These are phyloP conservation scores for Serranochromis macrocephalus DNA, from an alignment of 2,113 vertebrate genomes.

Conservation along the genomic window DNA sequence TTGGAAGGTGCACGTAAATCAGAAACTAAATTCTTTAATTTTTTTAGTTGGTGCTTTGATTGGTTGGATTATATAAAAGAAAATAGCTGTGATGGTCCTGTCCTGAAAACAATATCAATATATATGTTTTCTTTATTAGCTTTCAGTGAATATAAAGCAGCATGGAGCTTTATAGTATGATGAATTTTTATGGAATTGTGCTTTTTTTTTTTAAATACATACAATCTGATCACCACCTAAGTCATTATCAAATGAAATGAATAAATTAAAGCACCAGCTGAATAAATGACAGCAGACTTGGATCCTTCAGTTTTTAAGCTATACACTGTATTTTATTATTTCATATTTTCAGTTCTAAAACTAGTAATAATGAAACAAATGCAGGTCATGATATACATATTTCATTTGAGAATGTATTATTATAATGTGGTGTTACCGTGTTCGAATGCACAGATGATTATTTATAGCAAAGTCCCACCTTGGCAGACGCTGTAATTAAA, in stretches of 20 bases:
- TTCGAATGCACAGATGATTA: slow-evolving; percentile 71
- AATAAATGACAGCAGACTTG: not conserved
- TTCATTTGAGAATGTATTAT: slow-evolving; percentile 23
- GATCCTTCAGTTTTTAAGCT: not conserved
- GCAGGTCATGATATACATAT: slow-evolving; percentile 8
- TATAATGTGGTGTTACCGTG: slow-evolving; percentile 38
- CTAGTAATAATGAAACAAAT: slow-evolving; percentile 16
- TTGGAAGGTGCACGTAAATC: not conserved
- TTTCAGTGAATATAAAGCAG: not conserved
- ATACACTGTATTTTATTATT: not conserved
- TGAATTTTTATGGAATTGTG: not conserved
- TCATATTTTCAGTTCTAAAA: not conserved
- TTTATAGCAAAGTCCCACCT: slow-evolving; percentile 67
- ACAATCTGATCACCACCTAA: slow-evolving; percentile 8
- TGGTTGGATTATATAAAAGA: not conserved
- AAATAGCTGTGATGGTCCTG: not conserved
- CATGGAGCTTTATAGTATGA: not conserved
- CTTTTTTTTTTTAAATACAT: not conserved
- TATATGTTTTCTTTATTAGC: not conserved
- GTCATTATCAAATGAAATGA: slow-evolving; percentile 4
- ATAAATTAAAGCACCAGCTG: not conserved
- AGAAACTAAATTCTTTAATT: not conserved
- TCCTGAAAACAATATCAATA: not conserved
- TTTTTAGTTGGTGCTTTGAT: not conserved
- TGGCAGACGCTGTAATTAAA: slow-evolving; percentile 77